Base-by-base conservation (phyloP, 2,888 invertebrate species). In the Cerastis leucographa region DNA sequence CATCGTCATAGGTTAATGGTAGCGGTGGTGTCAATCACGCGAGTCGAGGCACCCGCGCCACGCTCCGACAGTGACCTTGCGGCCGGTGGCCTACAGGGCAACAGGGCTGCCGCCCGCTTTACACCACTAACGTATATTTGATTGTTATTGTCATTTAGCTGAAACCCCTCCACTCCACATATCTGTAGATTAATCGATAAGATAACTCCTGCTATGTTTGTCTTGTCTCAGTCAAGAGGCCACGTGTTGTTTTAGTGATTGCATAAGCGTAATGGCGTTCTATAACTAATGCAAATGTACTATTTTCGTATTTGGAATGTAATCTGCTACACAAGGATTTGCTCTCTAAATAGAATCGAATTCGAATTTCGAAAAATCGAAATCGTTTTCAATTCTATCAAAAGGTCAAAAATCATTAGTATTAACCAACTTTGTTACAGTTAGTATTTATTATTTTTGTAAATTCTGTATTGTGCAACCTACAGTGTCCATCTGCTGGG, bases 61-160 rank as follows among this genome's bases (percentile, higher is more conserved):
- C 76, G 89, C 88, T 88, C 84, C 88, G 83, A 84, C 91, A 93
- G 74, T 94, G 94, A 94, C 95, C 95, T 95, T 95, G 94, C 62
- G 83, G 78, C 75, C 77, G 71, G 73, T 74, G 74, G 73, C 83
- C 86, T 80, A 87, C 87, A 84, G 64, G 40, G 42, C 51, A 44
- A 8, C 42, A 74, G 64, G 62, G 64, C 76, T 59, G 65, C 85
- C 79, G 66, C 75, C 81, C 85, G 79, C 83, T 86, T 62, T 82
- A 89, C 87, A 85, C 86, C 86, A 87, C 88, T 87, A 88, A 85
- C 88, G 84, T 81, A 80, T 78, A 81, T 84, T 87, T 85, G 85
- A 88, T 89, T 79, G 67, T 80, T 68, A 72, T 71, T 86, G 80
- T 85, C 83, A 85, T 85, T 83, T 81, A 79, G 56, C 66, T 64